Percentiles rank a stretch among this genome's conserved stretches.
Evolutionary conservation across 1,140 invertebrate genomes (phyloP).

Genomic region (Hypothenemus hampei): DNA sequence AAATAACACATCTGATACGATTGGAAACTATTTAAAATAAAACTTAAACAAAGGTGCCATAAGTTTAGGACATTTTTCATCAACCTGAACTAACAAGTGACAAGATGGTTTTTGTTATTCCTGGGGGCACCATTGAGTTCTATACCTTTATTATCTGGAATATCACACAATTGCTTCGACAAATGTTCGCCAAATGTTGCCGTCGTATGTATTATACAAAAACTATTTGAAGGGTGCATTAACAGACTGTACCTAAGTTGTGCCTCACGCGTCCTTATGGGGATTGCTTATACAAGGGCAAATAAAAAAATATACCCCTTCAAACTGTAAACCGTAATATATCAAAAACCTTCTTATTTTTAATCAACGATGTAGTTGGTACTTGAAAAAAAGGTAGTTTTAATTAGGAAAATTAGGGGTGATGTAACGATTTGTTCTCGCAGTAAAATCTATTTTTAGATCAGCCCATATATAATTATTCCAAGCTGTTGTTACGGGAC

Average conservation of each 20-base stretch:
- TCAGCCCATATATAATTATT: conserved; percentile 1
- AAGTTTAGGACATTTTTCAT: not conserved
- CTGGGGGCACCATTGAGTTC: conserved; percentile 6
- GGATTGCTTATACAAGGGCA: conserved; percentile 6
- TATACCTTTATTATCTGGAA: conserved; percentile 23
- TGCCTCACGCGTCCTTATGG: conserved; percentile 6
- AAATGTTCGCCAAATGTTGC: conserved; percentile 36
- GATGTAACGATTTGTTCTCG: not conserved
- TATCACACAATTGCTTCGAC: conserved; percentile 21
- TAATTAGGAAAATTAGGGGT: no score
- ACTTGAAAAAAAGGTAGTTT: no score
- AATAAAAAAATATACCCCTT: not conserved
- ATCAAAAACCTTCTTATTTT: no score
- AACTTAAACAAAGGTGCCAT: not conserved
- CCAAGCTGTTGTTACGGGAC: conserved; percentile 5
- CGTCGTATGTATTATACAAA: conserved; percentile 12
- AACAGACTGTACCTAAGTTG: conserved; percentile 4
- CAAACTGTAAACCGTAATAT: no score
- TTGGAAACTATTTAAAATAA: no score
- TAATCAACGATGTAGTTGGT: no score
- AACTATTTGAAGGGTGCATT: conserved; percentile 25
- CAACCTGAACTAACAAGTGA: conserved; percentile 21
- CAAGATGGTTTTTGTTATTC: conserved; percentile 18
- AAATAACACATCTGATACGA: no score
- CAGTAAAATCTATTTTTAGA: not conserved